These are phyloP conservation scores for Cricetomys ansorgei DNA, from an alignment of 2,113 vertebrate species.

Conservation along the genomic window DNA sequence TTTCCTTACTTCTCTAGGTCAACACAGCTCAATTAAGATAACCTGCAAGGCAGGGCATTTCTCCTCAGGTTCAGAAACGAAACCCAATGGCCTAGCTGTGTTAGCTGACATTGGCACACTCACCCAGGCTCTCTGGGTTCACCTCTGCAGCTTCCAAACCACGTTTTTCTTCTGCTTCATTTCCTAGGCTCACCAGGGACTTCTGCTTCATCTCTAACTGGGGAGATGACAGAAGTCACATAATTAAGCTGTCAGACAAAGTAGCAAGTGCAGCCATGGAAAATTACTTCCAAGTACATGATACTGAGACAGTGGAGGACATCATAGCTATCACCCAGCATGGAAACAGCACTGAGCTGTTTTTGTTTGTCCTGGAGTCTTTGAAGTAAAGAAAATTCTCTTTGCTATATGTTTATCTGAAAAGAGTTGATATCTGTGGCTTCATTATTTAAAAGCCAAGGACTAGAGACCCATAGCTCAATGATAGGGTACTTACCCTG, in stretches of 20 bases:
- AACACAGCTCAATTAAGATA: background rate
- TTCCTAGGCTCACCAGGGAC: conserved; percentile 88
- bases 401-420: background rate
- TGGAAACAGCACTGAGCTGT: background rate
- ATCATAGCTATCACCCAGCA: background rate
- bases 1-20: background rate
- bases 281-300: conserved; percentile 43
- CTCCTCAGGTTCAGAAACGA: background rate
- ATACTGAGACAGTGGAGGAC: background rate
- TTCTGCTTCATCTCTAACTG: conserved; percentile 99
- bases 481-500: background rate
- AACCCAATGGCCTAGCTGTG: background rate
- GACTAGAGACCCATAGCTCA: background rate
- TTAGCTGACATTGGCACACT: conserved; percentile 69
- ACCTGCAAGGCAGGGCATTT: background rate
- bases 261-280: background rate
- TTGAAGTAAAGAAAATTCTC: background rate
- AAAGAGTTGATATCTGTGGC: background rate
- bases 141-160: conserved; percentile 85
- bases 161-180: conserved; percentile 86
- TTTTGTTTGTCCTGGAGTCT: conserved; percentile 1
- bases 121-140: conserved; percentile 94
- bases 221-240: conserved; percentile 75
- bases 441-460: background rate
- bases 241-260: conserved; percentile 57